Evolutionary conservation across 2,888 invertebrate genomes (phyloP), one percentile per base, ranked within the genome.

Genomic region (Melieria picta): DNA sequence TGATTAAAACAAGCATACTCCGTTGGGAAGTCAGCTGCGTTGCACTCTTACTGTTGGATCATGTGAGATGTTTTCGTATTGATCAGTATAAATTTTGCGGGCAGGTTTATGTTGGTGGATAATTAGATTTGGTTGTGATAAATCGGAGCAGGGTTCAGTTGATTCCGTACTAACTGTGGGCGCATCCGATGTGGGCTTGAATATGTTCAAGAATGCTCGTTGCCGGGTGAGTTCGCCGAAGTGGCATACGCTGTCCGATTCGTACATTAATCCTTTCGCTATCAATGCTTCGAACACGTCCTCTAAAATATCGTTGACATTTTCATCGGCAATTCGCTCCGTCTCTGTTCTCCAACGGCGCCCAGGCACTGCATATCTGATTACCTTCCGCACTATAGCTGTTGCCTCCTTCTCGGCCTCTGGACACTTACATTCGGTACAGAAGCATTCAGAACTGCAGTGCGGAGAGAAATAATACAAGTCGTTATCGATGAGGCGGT

Each of bases 401-500:
- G 74, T 58, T 0, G 81, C 79, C 74, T 85, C 86, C 5, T 65
- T 47, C 7, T 76, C 57, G 2, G 73, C 69, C 0, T 65, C 43
- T 0, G 66, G n/a, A 4, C 65, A 75, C 0, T 48, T 58, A 1
- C 77, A 76, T 0, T 60, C 63, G 1, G 69, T 56, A 11, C 80
- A 80, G 11, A 79, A 79, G 5, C 75, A 74, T 6, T 74, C 73
- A 1, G 72, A 74, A 57, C 70, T 71, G 4, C 71, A 73, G 6
- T 84, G 82, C 10, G 80, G 76, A 1, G 82, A 81, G 62, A 79
- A 76, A 0, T 79, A 56, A 43, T 78, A 78, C 0, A 84, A 69
- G 72, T 84, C 84, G 46, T 81, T 80, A 56, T 84, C 84, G 42
- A 82, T 80, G 0, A 83, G 68, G 0, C 82, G 80, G 76, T 83